These are phyloP conservation scores for Thamnophis sirtalis DNA, from an alignment of 2,113 vertebrate genomes.

Conservation along the genomic window DNA sequence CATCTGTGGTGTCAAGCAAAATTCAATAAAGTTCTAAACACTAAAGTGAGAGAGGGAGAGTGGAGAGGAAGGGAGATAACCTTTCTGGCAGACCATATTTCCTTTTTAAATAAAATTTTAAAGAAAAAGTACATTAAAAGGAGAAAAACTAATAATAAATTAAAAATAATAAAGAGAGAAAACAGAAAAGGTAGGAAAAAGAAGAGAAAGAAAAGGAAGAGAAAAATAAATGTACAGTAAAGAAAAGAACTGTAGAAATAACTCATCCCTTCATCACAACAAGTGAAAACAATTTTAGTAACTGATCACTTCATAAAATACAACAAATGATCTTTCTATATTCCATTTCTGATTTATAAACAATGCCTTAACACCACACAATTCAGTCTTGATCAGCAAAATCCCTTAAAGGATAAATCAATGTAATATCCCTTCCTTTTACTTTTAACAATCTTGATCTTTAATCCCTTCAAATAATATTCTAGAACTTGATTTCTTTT, in stretches of 20 bases:
- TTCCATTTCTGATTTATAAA: not conserved
- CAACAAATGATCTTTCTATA: not conserved
- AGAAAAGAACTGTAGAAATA: not conserved
- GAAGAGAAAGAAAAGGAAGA: not conserved
- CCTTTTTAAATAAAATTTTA: not conserved
- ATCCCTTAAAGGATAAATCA: not conserved
- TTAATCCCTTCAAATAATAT: not conserved
- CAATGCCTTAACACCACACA: not conserved
- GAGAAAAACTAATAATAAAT: not conserved
- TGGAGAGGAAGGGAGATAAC: slow-evolving; percentile 26
- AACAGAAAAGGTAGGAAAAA: not conserved
- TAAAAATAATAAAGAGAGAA: not conserved
- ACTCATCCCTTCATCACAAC: not conserved
- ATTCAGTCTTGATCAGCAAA: not conserved
- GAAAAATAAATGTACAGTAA: not conserved
- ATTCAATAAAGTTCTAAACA: slow-evolving; percentile 61
- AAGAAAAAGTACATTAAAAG: not conserved
- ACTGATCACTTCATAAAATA: not conserved
- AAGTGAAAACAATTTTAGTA: not conserved
- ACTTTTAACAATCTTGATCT: not conserved
- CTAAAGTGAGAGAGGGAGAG: not conserved
- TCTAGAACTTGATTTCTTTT: not conserved
- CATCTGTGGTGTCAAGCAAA: slow-evolving; percentile 69
- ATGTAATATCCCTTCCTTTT: not conserved
- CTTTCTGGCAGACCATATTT: slow-evolving; percentile 41